Percentiles rank a stretch among this genome's conserved stretches.
Evolutionary conservation across 2,113 vertebrate species (phyloP).

Genomic region (Saimiri boliviensis): DNA sequence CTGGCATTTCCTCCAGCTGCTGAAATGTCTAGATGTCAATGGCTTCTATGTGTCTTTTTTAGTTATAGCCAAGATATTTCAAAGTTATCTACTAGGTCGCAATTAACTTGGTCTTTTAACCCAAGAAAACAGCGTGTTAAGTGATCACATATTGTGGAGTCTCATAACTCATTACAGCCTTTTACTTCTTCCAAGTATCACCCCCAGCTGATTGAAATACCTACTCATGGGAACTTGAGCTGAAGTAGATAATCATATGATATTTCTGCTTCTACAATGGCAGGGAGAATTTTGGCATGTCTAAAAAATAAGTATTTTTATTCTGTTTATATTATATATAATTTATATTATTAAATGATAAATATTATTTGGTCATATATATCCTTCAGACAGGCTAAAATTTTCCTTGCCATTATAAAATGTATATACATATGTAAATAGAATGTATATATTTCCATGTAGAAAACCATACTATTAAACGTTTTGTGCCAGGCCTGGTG

Average conservation of each 20-base stretch:
- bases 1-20: constrained; percentile 55
- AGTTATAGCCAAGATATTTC: background rate
- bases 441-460: background rate
- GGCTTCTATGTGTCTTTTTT: background rate
- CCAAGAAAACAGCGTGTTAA: background rate
- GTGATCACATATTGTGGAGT: background rate
- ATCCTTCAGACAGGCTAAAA: background rate
- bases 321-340: background rate
- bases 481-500: background rate
- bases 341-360: background rate
- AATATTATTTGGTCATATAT: background rate
- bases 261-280: background rate
- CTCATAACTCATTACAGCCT: background rate
- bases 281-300: background rate
- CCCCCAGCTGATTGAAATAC: background rate
- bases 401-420: background rate
- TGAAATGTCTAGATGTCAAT: background rate
- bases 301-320: background rate
- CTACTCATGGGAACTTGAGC: background rate
- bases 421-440: background rate
- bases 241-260: too few relatives aligned
- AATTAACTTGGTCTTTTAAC: background rate
- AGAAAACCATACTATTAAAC: background rate
- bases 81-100: background rate
- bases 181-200: background rate